A percentile compares a stretch with the other conserved stretches of the same genome.
Evolutionary conservation across 2,113 vertebrate species (phyloP).

Genomic region (Embiotoca jacksoni): DNA sequence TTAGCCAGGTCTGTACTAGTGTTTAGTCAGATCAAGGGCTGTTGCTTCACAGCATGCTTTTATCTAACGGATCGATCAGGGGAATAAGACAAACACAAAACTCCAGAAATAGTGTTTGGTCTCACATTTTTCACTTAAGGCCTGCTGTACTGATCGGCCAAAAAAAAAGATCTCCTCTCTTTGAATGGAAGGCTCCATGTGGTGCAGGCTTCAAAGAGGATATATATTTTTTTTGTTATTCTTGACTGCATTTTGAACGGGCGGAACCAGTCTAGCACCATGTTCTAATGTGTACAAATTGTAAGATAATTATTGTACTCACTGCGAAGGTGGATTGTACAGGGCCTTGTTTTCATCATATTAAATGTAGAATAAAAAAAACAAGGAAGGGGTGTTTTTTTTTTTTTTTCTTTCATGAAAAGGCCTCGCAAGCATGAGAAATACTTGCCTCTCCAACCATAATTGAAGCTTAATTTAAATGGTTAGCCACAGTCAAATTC

Average conservation of each 20-base stretch:
- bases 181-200: slow-evolving; percentile 83
- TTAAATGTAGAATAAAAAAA: slow-evolving; percentile 92
- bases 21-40: slow-evolving; percentile 76
- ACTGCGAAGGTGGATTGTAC: slow-evolving; percentile 97
- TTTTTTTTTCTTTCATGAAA: slow-evolving; percentile 63
- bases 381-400: slow-evolving; percentile 72
- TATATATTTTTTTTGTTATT: slow-evolving; percentile 71
- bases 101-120: slow-evolving; percentile 67
- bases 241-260: slow-evolving; percentile 85
- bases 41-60: slow-evolving; percentile 84
- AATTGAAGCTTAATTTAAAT: slow-evolving; percentile 46
- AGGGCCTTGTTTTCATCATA: slow-evolving; percentile 98
- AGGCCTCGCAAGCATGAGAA: slow-evolving; percentile 19
- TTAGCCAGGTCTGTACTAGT: slow-evolving; percentile 63
- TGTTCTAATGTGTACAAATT: slow-evolving; percentile 98
- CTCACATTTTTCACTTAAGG: slow-evolving; percentile 74
- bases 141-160: slow-evolving; percentile 76
- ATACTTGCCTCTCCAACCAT: slow-evolving; percentile 39
- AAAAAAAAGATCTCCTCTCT: slow-evolving; percentile 81
- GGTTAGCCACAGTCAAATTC: slow-evolving; percentile 8
- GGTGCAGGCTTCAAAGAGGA: slow-evolving; percentile 86
- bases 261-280: slow-evolving; percentile 82
- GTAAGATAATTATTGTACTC: slow-evolving; percentile 99
- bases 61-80: slow-evolving; percentile 75
- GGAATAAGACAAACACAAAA: slow-evolving; percentile 50